Evolutionary conservation across 2,888 invertebrate genomes (phyloP), one percentile per base, ranked within the genome.

Genomic region (Caenorhabditis uteleia): DNA sequence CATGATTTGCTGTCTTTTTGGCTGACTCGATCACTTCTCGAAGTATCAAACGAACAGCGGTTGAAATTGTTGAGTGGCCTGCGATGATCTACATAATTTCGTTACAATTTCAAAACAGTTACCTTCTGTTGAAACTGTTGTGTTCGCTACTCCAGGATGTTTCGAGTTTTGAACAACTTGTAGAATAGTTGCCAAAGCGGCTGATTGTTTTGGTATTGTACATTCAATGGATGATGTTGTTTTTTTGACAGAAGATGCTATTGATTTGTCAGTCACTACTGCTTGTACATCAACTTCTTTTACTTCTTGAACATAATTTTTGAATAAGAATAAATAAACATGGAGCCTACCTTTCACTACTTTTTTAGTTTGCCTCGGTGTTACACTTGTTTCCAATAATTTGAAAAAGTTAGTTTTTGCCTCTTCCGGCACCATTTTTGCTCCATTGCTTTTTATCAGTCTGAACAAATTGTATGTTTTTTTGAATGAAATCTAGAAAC

Each of bases 1-100:
- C 53, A 10, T 23, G 38, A 21, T 26, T 23, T 2, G 29, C 43
- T 23, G 12, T 20, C 14, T 29, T 18, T 18, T 56, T 56, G 6
- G 62, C 38, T 44, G 43, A 36, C 29, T 53, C 29, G 21, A 62
- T 57, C 3, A 62, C 44, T 10, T 43, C 36, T 27, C 56, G 45
- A 3, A 62, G 39, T 12, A 56, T 39, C n/a, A 56, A 18, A 2
- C 55, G 50, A n/a, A 57, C 53, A 27, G 45, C 47, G 10, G 44
- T 43, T 1, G 56, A 56, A 18, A 62, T 49, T 16, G 21, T 8
- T 36, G 12, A 29, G 48, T 44, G 0, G 42, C 53, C 4, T 36
- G n/a, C n/a, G n/a, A n/a, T n/a, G n/a, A n/a, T n/a, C n/a, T n/a
- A n/a, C n/a, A n/a, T n/a, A n/a, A 29, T 29, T 29, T 29, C 7